Percentiles rank a stretch among this genome's conserved stretches.
These are phyloP conservation scores for Drosophila nr. fundita DNA, from an alignment of 2,888 invertebrate species.

Conservation along the genomic window DNA sequence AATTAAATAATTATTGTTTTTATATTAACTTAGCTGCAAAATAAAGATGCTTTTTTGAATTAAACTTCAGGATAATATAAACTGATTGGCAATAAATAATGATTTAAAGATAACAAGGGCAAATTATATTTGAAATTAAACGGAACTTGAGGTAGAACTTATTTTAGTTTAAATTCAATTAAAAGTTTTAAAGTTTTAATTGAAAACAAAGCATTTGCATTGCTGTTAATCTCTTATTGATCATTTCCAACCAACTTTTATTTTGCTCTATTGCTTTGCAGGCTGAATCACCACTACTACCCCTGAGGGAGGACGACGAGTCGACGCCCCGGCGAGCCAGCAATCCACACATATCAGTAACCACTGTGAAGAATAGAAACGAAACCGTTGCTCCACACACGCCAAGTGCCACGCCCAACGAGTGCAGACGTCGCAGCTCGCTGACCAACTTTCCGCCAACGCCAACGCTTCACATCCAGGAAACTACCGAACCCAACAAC, in stretches of 20 bases:
- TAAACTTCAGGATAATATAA: no score
- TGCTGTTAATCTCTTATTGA: neutral
- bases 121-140: neutral
- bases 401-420: constrained; percentile 29
- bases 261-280: constrained; percentile 38
- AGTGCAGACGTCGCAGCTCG: constrained; percentile 76
- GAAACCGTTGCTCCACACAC: constrained; percentile 6
- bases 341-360: constrained; percentile 18
- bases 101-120: neutral
- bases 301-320: constrained; percentile 68
- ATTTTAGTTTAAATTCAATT: neutral
- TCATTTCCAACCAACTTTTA: neutral
- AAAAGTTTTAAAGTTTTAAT: neutral
- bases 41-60: neutral
- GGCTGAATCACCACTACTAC: constrained; percentile 83
- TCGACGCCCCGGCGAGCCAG: constrained; percentile 27
- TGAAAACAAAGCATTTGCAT: neutral
- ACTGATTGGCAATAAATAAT: no score
- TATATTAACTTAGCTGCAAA: neutral
- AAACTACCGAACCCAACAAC: constrained; percentile 48
- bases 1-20: neutral
- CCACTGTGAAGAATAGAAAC: constrained; percentile 32
- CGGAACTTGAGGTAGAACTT: neutral
- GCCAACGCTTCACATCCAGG: constrained; percentile 21
- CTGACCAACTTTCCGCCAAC: constrained; percentile 41